phyloP scores from a whole-genome alignment of 2,797 vertebrate genomes.

The Xenops minutus region DNA sequence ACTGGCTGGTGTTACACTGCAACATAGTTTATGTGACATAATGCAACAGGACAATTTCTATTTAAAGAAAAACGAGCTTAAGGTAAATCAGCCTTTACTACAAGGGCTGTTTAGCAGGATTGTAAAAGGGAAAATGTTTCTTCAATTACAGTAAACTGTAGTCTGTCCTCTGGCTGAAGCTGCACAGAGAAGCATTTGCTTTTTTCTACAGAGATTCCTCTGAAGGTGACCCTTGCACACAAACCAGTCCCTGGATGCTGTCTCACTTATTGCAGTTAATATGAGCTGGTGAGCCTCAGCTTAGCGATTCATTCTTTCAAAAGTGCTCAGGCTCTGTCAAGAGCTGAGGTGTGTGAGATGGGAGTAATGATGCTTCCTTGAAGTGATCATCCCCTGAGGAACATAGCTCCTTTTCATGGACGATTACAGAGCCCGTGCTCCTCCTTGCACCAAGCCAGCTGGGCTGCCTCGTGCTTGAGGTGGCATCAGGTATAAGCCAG shows the following conservation, averaged over 20 bases:
- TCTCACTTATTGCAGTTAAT: background rate
- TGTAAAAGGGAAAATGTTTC: background rate
- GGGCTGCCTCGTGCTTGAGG: background rate
- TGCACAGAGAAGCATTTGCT: background rate
- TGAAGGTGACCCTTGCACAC: conserved; percentile 29
- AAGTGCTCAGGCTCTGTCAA: background rate
- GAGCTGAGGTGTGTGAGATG: background rate
- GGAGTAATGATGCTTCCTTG: background rate
- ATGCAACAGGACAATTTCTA: background rate
- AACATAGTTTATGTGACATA: background rate
- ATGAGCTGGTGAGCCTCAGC: background rate
- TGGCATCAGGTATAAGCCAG: background rate
- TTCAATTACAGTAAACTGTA: background rate
- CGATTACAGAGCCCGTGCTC: accelerated
- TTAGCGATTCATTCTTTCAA: background rate
- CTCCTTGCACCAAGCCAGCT: background rate
- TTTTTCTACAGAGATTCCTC: background rate
- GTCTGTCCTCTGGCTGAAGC: background rate
- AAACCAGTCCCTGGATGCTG: background rate
- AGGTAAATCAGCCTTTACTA: background rate
- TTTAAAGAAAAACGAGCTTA: background rate
- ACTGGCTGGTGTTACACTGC: background rate
- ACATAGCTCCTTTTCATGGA: accelerated
- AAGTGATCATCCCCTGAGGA: background rate
- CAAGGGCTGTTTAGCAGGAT: background rate